These are phyloP conservation scores for Mythimna albipuncta DNA, from an alignment of 2,888 invertebrate species.

Conservation along the genomic window DNA sequence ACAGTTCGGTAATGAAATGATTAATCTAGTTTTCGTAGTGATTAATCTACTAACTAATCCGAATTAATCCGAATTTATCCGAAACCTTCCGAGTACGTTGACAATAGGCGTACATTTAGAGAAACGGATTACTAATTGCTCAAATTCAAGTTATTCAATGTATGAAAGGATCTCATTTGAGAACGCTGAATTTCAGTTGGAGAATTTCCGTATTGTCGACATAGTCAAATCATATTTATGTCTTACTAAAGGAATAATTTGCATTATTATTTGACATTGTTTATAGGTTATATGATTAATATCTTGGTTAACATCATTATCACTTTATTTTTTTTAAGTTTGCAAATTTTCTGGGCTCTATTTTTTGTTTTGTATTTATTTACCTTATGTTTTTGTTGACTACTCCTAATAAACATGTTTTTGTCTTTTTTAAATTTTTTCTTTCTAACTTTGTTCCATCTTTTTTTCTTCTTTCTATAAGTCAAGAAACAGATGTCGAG, in stretches of 20 bases:
- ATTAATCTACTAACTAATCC: constrained; percentile 20
- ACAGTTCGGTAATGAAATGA: constrained; percentile 1
- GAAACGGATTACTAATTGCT: constrained; percentile 55
- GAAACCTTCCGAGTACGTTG: constrained; percentile 26
- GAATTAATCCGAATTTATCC: constrained; percentile 5
- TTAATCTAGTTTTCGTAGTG: constrained; percentile 21
- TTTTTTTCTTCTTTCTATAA: too few species aligned
- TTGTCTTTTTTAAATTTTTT: too few species aligned
- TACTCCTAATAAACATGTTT: too few species aligned
- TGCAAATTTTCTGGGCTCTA: too few species aligned
- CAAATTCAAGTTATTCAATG: constrained; percentile 58
- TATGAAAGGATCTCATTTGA: constrained; percentile 62
- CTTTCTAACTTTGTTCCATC: too few species aligned
- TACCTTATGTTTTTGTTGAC: too few species aligned
- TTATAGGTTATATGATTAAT: background rate
- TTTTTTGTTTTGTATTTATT: too few species aligned
- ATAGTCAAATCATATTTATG: constrained; percentile 21
- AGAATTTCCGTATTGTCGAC: constrained; percentile 36
- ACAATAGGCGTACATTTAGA: constrained; percentile 51
- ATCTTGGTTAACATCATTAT: background rate
- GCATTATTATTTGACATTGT: background rate
- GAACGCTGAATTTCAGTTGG: constrained; percentile 37
- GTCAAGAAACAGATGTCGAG: too few species aligned
- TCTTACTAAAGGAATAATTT: constrained; percentile 11
- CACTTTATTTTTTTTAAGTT: too few species aligned